These are phyloP conservation scores for Zalophus californianus DNA, from an alignment of 2,797 vertebrate genomes.

Conservation along the genomic window DNA sequence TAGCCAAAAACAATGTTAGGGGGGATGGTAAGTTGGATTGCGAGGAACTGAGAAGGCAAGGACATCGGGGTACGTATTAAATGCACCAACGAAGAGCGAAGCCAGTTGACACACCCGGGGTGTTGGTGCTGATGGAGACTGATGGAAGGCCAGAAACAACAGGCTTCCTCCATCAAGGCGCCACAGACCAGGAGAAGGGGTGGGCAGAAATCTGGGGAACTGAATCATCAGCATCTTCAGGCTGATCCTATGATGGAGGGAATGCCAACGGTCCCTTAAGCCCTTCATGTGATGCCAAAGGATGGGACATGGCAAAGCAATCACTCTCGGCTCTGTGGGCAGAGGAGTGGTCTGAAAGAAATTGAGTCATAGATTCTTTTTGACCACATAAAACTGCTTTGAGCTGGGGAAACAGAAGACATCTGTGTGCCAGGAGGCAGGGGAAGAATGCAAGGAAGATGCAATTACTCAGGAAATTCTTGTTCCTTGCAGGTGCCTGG, in stretches of 20 bases:
- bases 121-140: not conserved
- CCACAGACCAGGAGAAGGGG: not conserved
- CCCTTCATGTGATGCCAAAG: not conserved
- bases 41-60: not conserved
- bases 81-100: not conserved
- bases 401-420: slow-evolving; percentile 47
- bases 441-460: not conserved
- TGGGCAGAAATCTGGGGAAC: not conserved
- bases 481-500: not conserved
- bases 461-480: not conserved
- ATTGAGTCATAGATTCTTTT: slow-evolving; percentile 45
- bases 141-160: not conserved
- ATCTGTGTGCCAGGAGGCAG: slow-evolving; percentile 55
- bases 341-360: slow-evolving; percentile 51
- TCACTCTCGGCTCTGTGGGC: slow-evolving; percentile 29
- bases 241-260: not conserved
- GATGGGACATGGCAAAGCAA: not conserved
- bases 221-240: not conserved
- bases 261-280: not conserved
- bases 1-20: not conserved
- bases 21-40: not conserved
- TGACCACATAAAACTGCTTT: slow-evolving; percentile 54
- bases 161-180: not conserved
- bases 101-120: not conserved
- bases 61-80: not conserved